Evolutionary conservation across 2,888 invertebrate genomes (phyloP), one percentile per base, ranked within the genome.

Genomic region (Coelinius sp.): DNA sequence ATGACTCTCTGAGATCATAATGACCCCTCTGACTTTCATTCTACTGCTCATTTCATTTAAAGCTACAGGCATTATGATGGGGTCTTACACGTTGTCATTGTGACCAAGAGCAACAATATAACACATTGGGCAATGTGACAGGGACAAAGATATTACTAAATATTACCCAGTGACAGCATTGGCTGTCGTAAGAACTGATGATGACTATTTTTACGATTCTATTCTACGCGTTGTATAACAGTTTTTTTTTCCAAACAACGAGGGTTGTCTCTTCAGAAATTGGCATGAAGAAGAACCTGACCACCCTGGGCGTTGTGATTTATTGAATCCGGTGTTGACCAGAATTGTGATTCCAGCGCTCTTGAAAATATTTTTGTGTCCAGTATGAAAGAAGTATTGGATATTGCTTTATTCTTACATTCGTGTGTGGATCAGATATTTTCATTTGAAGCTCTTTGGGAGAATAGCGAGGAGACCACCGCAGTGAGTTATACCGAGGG

Each of bases 271-370:
- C 63, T 25, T 41, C 24, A 63, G 41, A 63, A 63, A 63, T 25
- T 63, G 41, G 24, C 31, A 14, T 38, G 12, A 41, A 25, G 41
- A 41, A 41, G 75, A 76, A 74, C 73, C 78, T 80, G 85, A 80
- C 85, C 77, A 86, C 85, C 85, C 84, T 77, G 82, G 75, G 79
- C 71, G 81, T 38, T 77, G 79, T 84, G 84, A 84, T 85, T 84
- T 85, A 84, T 84, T 81, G 78, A 66, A 75, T 73, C 67, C 66
- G 53, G 66, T 31, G 62, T 59, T 64, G 63, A 65, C 24, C 62
- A 31, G 74, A 68, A 52, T 53, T 38, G 52, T 44, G 59, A 65
- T 35, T 59, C 20, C 8, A 31, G 17, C 35, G 31, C 31, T 59
- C 59, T 27, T 14, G 14, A n/a, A 20, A 20, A 49, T 14, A 66